phyloP scores from a whole-genome alignment of 1,140 invertebrate species.

The Matsumurasca onukii region DNA sequence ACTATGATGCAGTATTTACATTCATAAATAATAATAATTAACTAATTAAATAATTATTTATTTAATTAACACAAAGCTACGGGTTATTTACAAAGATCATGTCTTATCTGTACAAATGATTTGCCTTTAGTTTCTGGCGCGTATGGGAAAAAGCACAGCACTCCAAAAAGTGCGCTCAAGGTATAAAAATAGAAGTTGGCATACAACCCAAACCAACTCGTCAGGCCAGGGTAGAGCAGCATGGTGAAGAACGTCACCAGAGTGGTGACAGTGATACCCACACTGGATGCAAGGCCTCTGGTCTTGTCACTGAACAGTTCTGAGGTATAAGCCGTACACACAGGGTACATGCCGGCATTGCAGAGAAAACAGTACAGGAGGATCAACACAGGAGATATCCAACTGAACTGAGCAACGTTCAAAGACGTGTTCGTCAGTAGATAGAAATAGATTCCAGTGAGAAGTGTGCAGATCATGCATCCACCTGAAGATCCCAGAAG shows the following conservation, averaged over 20 bases:
- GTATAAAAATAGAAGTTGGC: constrained; percentile 11
- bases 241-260: constrained; percentile 70
- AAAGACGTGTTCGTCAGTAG: constrained; percentile 53
- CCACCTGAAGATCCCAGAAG: constrained; percentile 48
- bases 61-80: too few relatives aligned
- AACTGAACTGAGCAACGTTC: constrained; percentile 51
- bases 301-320: constrained; percentile 73
- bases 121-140: constrained; percentile 8
- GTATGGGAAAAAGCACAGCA: not conserved
- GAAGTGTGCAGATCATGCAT: constrained; percentile 47
- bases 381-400: constrained; percentile 63
- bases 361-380: constrained; percentile 69
- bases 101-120: constrained; percentile 2
- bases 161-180: not conserved
- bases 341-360: constrained; percentile 66
- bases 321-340: constrained; percentile 69
- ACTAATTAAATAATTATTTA: too few relatives aligned
- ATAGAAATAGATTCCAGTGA: constrained; percentile 57
- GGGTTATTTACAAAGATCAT: too few relatives aligned
- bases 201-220: constrained; percentile 51
- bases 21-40: too few relatives aligned
- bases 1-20: too few relatives aligned
- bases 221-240: constrained; percentile 63
- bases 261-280: constrained; percentile 69
- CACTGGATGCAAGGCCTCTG: constrained; percentile 65